phyloP scores from a whole-genome alignment of 1,140 invertebrate genomes.

The Ephestia elutella region DNA sequence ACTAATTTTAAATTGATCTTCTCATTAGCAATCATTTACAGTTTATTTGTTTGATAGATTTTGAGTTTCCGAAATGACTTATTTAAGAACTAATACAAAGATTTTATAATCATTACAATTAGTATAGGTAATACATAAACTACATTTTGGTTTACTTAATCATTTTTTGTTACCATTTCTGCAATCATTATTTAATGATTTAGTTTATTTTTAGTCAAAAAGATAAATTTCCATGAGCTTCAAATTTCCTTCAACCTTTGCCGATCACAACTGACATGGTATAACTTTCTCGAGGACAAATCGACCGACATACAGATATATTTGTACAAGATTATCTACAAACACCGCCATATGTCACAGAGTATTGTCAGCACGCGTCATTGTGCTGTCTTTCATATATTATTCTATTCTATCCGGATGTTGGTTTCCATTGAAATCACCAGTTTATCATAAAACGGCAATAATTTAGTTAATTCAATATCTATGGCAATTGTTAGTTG shows the following conservation, averaged over 20 bases:
- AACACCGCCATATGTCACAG: background rate
- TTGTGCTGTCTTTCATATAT: background rate
- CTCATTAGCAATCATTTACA: too few relatives aligned
- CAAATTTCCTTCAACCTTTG: background rate
- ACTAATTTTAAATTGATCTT: too few relatives aligned
- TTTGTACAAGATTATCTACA: background rate
- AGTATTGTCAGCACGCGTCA: background rate
- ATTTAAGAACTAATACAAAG: too few relatives aligned
- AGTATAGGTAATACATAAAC: too few relatives aligned
- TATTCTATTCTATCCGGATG: background rate
- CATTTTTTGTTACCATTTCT: too few relatives aligned
- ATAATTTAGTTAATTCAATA: background rate
- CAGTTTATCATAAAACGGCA: conserved; percentile 2
- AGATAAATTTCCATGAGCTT: too few relatives aligned
- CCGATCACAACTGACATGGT: background rate
- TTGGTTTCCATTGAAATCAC: conserved; percentile 3
- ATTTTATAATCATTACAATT: too few relatives aligned
- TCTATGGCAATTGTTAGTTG: conserved; percentile 2
- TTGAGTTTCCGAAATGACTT: too few relatives aligned
- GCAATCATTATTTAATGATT: too few relatives aligned
- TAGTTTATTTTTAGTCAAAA: too few relatives aligned
- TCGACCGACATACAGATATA: background rate
- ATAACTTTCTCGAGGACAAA: background rate
- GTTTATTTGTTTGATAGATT: too few relatives aligned
- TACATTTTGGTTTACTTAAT: too few relatives aligned